A percentile compares a stretch with the other conserved stretches of the same genome.
Conservation (phyloP, 2,113 vertebrate species). For the Mus pahari region DNA sequence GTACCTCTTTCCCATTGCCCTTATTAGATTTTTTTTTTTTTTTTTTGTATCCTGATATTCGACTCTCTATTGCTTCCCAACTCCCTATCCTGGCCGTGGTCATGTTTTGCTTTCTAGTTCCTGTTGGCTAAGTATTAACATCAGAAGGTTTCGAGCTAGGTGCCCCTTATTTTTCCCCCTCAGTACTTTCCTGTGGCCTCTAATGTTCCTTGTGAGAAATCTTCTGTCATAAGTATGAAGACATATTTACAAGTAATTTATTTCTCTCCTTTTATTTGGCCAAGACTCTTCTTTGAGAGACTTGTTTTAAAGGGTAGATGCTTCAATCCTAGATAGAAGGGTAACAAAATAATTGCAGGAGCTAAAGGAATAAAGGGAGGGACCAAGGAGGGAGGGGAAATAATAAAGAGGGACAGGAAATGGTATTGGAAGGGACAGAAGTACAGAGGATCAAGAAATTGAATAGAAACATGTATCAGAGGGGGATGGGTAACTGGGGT, state of each 20-base stretch:
- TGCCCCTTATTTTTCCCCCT: too few relatives aligned
- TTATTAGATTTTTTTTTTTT: too few relatives aligned
- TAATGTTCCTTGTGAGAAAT: neutral
- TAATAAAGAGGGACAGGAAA: too few relatives aligned
- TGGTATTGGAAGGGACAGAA: too few relatives aligned
- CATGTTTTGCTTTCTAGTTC: neutral
- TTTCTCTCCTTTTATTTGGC: neutral
- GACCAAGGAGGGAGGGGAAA: too few relatives aligned
- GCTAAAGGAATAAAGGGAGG: too few relatives aligned
- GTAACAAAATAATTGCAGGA: too few relatives aligned
- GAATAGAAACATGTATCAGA: too few relatives aligned
- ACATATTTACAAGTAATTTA: neutral
- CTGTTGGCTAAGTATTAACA: neutral
- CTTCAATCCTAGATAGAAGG: too few relatives aligned
- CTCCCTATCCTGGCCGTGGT: neutral
- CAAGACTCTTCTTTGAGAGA: neutral
- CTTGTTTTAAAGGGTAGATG: neutral
- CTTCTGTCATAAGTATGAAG: neutral
- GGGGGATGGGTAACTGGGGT: too few relatives aligned
- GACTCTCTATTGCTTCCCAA: neutral
- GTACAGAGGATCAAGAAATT: too few relatives aligned
- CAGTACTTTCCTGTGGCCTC: neutral
- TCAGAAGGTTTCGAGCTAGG: neutral
- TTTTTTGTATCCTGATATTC: neutral
- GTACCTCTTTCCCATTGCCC: neutral